Percentiles rank a stretch among this genome's conserved stretches.
Evolutionary conservation across 2,113 vertebrate genomes (phyloP).

Genomic region (Myrmophylax atrothorax): DNA sequence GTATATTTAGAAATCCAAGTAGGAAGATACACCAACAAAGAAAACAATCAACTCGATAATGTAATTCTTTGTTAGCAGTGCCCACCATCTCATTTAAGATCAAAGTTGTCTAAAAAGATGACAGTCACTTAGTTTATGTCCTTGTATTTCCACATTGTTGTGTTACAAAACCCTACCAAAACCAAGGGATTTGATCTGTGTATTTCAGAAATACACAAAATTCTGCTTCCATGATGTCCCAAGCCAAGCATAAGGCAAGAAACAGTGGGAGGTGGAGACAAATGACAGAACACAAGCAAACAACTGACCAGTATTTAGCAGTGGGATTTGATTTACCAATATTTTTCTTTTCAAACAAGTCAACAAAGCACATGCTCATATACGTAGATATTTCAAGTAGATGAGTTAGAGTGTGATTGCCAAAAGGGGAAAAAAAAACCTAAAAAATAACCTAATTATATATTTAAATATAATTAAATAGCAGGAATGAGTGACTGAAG

Average conservation of each 20-base stretch:
- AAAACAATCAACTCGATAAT: not conserved
- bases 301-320: not conserved
- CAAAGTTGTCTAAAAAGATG: not conserved
- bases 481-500: not conserved
- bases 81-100: not conserved
- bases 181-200: not conserved
- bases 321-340: not conserved
- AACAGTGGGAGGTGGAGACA: not conserved
- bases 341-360: not conserved
- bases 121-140: not conserved
- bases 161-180: not conserved
- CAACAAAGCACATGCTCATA: not conserved
- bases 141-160: not conserved
- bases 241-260: not conserved
- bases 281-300: not conserved
- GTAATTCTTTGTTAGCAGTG: not conserved
- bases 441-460: accelerated
- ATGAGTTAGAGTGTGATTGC: not conserved
- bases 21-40: not conserved
- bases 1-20: not conserved
- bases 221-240: not conserved
- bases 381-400: not conserved
- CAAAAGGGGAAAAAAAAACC: not conserved
- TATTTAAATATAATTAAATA: not conserved
- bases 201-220: not conserved